phyloP scores from a whole-genome alignment of 2,113 vertebrate genomes.

The Calypte anna region DNA sequence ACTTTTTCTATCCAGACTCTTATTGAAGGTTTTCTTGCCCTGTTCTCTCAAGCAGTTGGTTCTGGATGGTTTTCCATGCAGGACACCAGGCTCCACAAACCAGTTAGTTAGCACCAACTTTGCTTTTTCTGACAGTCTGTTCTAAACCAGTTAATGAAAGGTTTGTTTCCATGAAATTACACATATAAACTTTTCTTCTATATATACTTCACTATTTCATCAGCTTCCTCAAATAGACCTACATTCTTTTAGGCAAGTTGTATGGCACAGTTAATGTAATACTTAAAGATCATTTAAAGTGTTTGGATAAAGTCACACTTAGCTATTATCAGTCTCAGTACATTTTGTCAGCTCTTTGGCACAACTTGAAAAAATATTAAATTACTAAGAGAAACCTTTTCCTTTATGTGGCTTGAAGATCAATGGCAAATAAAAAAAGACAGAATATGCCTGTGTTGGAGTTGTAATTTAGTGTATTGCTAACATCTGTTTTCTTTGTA shows the following conservation, averaged over 20 bases:
- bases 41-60: background rate
- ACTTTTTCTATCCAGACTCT: background rate
- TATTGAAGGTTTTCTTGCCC: background rate
- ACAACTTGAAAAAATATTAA: constrained; percentile 15
- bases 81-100: background rate
- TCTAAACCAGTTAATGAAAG: background rate
- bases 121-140: background rate
- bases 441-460: background rate
- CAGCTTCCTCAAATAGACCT: background rate
- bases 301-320: background rate
- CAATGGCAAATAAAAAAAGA: background rate
- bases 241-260: background rate
- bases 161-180: background rate
- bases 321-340: background rate
- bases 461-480: background rate
- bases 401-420: constrained; percentile 5
- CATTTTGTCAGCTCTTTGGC: background rate
- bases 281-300: background rate
- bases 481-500: background rate
- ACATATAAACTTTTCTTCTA: background rate
- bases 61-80: background rate
- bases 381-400: background rate
- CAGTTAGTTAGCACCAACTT: background rate
- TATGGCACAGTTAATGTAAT: background rate
- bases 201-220: background rate